phyloP scores from a whole-genome alignment of 2,888 invertebrate species.

The Euproctis similis region DNA sequence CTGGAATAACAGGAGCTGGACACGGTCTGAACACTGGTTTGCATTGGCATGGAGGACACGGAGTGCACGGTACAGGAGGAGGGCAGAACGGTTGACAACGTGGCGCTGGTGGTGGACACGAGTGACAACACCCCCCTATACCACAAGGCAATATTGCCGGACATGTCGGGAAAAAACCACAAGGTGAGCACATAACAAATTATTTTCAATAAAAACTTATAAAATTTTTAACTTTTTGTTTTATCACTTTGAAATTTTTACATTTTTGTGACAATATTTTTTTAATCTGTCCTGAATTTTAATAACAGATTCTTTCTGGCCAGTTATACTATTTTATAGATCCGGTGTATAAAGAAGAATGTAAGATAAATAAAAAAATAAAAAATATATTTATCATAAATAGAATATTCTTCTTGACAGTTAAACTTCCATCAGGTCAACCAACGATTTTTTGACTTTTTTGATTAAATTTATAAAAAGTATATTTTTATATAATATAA shows the following conservation, averaged over 20 bases:
- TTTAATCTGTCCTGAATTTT: constrained; percentile 10
- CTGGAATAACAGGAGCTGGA: constrained; percentile 56
- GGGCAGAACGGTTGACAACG: constrained; percentile 57
- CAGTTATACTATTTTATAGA: too few relatives aligned
- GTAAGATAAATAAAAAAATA: too few relatives aligned
- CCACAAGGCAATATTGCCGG: constrained; percentile 61
- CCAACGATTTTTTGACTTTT: too few relatives aligned
- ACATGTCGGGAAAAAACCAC: constrained; percentile 49
- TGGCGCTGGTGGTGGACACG: constrained; percentile 51
- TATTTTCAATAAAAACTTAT: too few relatives aligned
- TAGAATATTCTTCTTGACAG: too few relatives aligned
- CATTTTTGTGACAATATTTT: constrained; percentile 15
- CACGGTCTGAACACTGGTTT: constrained; percentile 48
- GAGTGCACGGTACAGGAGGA: constrained; percentile 56
- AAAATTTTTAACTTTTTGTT: constrained; percentile 1
- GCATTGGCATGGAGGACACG: constrained; percentile 60
- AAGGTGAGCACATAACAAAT: constrained; percentile 38
- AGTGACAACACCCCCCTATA: constrained; percentile 37
- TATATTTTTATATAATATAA: too few relatives aligned
- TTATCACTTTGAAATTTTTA: constrained; percentile 17
- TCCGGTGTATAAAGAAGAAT: too few relatives aligned
- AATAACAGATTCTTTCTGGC: too few relatives aligned
- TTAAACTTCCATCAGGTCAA: too few relatives aligned
- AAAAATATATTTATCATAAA: too few relatives aligned
- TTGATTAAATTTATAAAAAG: too few relatives aligned